Base-by-base conservation (phyloP, 2,113 vertebrate genomes). In the Thunnus maccoyii region DNA sequence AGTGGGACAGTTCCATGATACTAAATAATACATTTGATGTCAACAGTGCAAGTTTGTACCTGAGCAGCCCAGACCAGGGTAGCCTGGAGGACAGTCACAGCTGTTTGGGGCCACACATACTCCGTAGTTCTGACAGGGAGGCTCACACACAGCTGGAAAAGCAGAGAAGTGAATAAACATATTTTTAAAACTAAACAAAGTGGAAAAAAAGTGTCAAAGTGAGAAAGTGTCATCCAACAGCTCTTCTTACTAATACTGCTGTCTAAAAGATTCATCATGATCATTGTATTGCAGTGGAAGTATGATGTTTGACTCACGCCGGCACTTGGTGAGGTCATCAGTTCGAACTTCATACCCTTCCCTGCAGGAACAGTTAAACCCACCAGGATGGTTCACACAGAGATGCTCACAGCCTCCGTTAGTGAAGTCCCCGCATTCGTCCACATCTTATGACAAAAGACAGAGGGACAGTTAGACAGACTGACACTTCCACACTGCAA, bases 41-140 rank as follows among this genome's bases (percentile, higher is more conserved):
- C 12, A 44, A 36, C 4, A 63, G 25, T 8, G 1, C 5, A n/a
- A 18, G 25, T 56, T 18, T 68, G 17, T 92, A 96, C 96, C 95
- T 83, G 94, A 96, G 79, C 96, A 96, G 65, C 95, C 95, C 0
- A 80, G 89, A n/a, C 96, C 95, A 8, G 95, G 96, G 75, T 96
- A 96, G 1, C 96, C 96, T 18, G 90, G 90, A 46, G 96, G 96
- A 88, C 96, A 96, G 69, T 95, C 92, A 76, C 95, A 96, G 82
- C 82, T 94, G 87, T 95, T 93, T 8, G 96, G 95, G 48, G 89
- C 92, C 15, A 95, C 91, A 91, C 96, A 96, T 32, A 93, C 88
- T 0, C 96, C 96, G 0, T 94, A 92, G 90, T 96, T 96, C 82
- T 93, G 94, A 86, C 96, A 96, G 1, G 82, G 70, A 4, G 94